phyloP scores from a whole-genome alignment of 2,113 vertebrate genomes.

The Astur gentilis region DNA sequence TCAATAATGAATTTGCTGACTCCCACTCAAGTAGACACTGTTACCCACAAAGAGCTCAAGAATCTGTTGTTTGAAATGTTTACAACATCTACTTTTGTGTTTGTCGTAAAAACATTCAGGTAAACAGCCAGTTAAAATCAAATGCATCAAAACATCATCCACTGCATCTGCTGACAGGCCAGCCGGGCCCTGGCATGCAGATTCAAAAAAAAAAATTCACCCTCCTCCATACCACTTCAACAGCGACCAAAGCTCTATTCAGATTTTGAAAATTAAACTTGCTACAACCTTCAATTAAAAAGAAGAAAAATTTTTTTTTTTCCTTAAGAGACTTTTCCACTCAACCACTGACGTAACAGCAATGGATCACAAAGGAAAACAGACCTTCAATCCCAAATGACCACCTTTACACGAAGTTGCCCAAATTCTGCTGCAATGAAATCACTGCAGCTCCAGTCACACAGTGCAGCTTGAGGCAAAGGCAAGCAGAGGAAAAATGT shows the following conservation, averaged over 20 bases:
- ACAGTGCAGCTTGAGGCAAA: neutral
- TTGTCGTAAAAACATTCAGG: neutral
- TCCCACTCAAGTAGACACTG: neutral
- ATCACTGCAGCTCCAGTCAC: neutral
- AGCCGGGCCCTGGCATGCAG: rapidly evolving
- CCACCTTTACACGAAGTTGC: neutral
- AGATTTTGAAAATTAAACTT: neutral
- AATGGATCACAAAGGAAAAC: neutral
- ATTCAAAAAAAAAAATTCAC: neutral
- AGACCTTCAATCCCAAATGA: neutral
- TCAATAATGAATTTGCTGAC: neutral
- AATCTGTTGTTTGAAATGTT: neutral
- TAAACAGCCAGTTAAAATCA: neutral
- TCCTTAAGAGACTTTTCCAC: neutral
- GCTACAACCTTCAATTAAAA: neutral
- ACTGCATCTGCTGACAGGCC: neutral
- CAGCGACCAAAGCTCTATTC: neutral
- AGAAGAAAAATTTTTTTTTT: rapidly evolving
- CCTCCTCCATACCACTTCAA: neutral
- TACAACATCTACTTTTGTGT: neutral
- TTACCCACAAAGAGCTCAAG: neutral
- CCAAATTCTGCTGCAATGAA: neutral
- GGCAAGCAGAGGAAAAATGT: neutral
- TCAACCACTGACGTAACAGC: neutral
- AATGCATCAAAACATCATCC: neutral